phyloP scores from a whole-genome alignment of 2,797 vertebrate species.

The Pseudomugil gertrudae region DNA sequence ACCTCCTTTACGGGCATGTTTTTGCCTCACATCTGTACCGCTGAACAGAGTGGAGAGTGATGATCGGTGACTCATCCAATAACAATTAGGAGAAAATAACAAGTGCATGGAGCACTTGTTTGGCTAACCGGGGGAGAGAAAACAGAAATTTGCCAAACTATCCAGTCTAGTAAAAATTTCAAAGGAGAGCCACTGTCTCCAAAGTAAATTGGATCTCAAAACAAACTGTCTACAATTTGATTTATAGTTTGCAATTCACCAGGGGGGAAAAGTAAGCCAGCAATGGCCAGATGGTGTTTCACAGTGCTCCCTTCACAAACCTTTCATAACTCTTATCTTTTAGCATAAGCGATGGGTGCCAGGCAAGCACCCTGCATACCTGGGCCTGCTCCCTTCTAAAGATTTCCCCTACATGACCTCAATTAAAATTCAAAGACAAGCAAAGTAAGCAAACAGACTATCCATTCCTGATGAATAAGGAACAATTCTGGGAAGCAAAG shows the following conservation, averaged over 20 bases:
- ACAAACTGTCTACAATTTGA: constrained; percentile 37
- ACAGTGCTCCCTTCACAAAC: constrained; percentile 47
- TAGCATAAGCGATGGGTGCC: constrained; percentile 47
- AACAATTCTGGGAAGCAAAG: constrained; percentile 28
- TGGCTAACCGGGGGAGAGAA: constrained; percentile 1
- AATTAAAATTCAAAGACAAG: constrained; percentile 71
- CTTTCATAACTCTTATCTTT: constrained; percentile 64
- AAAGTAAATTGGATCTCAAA: constrained; percentile 43
- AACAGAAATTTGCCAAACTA: constrained; percentile 24
- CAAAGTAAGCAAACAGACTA: constrained; percentile 43
- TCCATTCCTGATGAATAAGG: constrained; percentile 45
- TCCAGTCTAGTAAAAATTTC: constrained; percentile 36
- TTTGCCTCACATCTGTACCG: constrained; percentile 32
- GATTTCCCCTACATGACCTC: constrained; percentile 53
- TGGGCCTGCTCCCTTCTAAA: constrained; percentile 51
- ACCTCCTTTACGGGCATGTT: constrained; percentile 28
- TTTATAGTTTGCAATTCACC: constrained; percentile 56
- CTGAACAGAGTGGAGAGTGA: constrained; percentile 25
- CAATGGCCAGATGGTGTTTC: constrained; percentile 65
- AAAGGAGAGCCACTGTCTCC: constrained; percentile 39
- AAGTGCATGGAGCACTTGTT: constrained; percentile 27
- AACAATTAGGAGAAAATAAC: constrained; percentile 41
- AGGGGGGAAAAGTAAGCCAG: constrained; percentile 17
- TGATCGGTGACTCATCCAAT: constrained; percentile 39
- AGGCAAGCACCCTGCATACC: constrained; percentile 63